Conservation (phyloP, 2,888 invertebrate genomes). For the Drosophila peninsularis region DNA sequence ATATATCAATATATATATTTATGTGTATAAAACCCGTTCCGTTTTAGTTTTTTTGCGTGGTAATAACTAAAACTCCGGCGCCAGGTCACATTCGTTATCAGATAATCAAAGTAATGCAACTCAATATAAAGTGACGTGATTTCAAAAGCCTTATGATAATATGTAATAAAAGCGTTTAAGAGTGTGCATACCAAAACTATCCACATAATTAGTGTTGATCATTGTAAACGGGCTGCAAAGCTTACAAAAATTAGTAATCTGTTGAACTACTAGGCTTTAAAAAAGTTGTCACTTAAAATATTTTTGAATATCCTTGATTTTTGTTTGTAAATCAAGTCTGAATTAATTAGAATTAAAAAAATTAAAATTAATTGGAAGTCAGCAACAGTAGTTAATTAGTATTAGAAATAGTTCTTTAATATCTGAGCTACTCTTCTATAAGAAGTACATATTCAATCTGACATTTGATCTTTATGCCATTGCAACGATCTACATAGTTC, state of each 20-base stretch:
- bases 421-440: not conserved
- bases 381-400: not conserved
- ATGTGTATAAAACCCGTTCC: constrained; percentile 44
- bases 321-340: not conserved
- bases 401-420: not conserved
- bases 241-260: not conserved
- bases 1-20: not conserved
- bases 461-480: constrained; percentile 38
- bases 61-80: constrained; percentile 51
- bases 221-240: constrained; percentile 19
- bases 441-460: constrained; percentile 1
- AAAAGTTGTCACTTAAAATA: not conserved
- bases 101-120: constrained; percentile 46
- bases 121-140: constrained; percentile 46
- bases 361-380: no score
- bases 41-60: constrained; percentile 36
- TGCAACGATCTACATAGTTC: constrained; percentile 24
- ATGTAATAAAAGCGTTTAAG: constrained; percentile 13
- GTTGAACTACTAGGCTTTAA: not conserved
- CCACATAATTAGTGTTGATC: constrained; percentile 8
- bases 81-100: constrained; percentile 44
- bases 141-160: constrained; percentile 24
- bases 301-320: constrained; percentile 1
- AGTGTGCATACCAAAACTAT: constrained; percentile 1
- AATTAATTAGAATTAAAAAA: no score